Conservation (phyloP, 1,140 invertebrate genomes). For the Cheumatopsyche charites region DNA sequence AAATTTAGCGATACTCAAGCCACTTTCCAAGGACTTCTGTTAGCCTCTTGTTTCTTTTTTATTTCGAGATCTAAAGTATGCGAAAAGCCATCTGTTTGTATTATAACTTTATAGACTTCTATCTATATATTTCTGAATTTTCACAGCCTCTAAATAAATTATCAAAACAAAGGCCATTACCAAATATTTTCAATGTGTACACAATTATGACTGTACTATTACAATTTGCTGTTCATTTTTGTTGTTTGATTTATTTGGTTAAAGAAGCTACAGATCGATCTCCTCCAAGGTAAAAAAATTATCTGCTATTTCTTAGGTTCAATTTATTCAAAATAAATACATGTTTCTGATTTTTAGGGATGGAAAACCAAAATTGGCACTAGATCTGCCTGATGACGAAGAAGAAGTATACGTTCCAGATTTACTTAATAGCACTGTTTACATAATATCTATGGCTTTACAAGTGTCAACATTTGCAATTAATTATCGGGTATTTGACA, state of each 20-base stretch:
- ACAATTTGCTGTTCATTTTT: slow-evolving; percentile 96
- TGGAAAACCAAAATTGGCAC: slow-evolving; percentile 64
- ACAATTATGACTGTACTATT: slow-evolving; percentile 93
- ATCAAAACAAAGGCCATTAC: slow-evolving; percentile 92
- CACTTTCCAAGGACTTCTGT: slow-evolving; percentile 90
- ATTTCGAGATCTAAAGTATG: slow-evolving; percentile 96
- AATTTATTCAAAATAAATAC: too few relatives aligned
- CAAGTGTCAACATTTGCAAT: slow-evolving; percentile 99
- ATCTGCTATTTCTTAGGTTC: slow-evolving; percentile 49
- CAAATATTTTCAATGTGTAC: slow-evolving; percentile 99
- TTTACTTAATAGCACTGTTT: slow-evolving; percentile 96
- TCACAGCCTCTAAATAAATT: slow-evolving; percentile 87
- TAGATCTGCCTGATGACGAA: slow-evolving; percentile 72
- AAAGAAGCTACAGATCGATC: slow-evolving; percentile 73
- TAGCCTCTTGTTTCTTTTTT: slow-evolving; percentile 97
- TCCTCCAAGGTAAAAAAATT: slow-evolving; percentile 73
- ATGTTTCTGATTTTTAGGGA: slow-evolving; percentile 54
- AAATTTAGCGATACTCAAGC: slow-evolving; percentile 98
- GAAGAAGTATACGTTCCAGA: slow-evolving; percentile 91
- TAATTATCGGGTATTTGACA: slow-evolving; percentile 87
- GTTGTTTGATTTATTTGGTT: slow-evolving; percentile 89
- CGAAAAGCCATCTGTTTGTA: neutral
- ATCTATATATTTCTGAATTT: slow-evolving; percentile 19
- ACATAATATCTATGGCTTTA: slow-evolving; percentile 95
- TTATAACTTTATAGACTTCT: neutral